These are phyloP conservation scores for Archips crataeganus DNA, from an alignment of 2,888 invertebrate species.

Conservation along the genomic window DNA sequence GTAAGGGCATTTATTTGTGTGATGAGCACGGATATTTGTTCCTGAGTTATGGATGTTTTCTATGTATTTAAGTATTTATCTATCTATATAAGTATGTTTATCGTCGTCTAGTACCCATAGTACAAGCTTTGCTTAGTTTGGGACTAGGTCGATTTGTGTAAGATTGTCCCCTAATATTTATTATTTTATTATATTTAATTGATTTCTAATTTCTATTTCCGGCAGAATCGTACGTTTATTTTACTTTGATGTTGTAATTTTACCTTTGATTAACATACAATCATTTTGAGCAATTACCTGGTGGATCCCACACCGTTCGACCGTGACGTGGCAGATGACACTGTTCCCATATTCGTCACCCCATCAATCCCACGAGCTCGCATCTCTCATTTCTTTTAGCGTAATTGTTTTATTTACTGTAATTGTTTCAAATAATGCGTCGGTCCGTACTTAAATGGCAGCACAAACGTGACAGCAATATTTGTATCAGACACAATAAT, in stretches of 20 bases:
- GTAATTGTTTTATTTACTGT: constrained; percentile 71
- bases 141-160: no score
- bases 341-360: constrained; percentile 73
- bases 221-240: background rate
- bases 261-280: constrained; percentile 23
- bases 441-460: background rate
- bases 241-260: background rate
- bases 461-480: background rate
- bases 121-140: no score
- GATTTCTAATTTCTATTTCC: background rate
- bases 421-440: constrained; percentile 3
- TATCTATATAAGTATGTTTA: no score
- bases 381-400: constrained; percentile 68
- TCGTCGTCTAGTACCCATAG: no score
- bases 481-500: background rate
- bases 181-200: background rate
- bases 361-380: constrained; percentile 67
- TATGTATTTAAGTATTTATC: no score
- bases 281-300: constrained; percentile 41
- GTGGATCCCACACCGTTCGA: constrained; percentile 67
- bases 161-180: no score
- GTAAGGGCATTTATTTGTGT: no score
- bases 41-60: no score
- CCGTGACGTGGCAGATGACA: constrained; percentile 77
- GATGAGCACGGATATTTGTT: no score